These are phyloP conservation scores for Falco rusticolus DNA, from an alignment of 2,797 vertebrate genomes.

Conservation along the genomic window DNA sequence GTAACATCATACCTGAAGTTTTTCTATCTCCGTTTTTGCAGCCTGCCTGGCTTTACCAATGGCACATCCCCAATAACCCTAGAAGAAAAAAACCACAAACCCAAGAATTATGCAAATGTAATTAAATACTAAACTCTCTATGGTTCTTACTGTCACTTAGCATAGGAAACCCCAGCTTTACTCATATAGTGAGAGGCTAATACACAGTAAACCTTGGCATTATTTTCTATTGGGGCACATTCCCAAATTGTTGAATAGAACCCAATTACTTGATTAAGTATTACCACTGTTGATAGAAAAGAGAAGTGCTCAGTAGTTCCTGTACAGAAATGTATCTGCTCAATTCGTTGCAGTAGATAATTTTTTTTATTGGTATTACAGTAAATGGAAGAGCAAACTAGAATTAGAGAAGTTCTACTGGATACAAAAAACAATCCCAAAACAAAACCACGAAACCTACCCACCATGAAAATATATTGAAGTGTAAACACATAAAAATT, in stretches of 20 bases:
- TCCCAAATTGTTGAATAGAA: neutral
- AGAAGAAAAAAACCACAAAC: neutral
- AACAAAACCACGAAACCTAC: neutral
- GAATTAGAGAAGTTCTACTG: neutral
- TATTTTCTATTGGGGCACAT: neutral
- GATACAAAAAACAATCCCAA: neutral
- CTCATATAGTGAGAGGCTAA: neutral
- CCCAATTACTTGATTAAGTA: neutral
- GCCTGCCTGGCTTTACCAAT: constrained; percentile 98
- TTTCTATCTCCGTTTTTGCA: constrained; percentile 98
- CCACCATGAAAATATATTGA: neutral
- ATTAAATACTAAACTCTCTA: neutral
- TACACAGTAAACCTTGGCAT: neutral
- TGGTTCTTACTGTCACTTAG: neutral
- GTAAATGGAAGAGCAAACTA: neutral
- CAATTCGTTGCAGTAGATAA: neutral
- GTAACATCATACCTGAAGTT: constrained; percentile 86
- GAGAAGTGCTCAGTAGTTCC: neutral
- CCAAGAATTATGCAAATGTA: neutral
- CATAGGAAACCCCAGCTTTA: neutral
- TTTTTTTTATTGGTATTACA: neutral
- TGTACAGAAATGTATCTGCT: neutral
- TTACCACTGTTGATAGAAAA: neutral
- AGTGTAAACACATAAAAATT: neutral
- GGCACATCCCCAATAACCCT: constrained; percentile 98